Percentiles rank a stretch among this genome's conserved stretches.
phyloP scores from a whole-genome alignment of 2,888 invertebrate species.

The Adelphocoris suturalis region DNA sequence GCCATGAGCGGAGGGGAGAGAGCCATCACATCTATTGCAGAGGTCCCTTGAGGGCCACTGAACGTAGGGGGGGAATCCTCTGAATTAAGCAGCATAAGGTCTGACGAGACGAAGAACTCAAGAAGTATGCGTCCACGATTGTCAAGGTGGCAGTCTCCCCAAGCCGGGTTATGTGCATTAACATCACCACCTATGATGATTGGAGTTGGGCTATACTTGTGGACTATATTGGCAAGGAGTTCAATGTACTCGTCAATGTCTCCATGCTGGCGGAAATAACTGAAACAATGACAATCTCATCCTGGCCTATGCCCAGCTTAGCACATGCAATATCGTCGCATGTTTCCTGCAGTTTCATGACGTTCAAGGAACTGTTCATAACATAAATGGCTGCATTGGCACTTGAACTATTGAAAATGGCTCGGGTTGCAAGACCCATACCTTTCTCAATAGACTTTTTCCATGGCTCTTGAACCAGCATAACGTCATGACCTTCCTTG shows the following conservation, averaged over 20 bases:
- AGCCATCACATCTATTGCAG: slow-evolving; percentile 10
- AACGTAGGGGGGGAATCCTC: slow-evolving; percentile 25
- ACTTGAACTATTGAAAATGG: neutral
- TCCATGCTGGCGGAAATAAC: neutral
- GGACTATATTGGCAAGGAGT: neutral
- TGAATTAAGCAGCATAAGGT: neutral
- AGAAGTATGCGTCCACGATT: neutral
- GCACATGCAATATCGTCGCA: neutral
- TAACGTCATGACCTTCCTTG: too few relatives aligned
- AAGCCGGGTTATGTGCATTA: slow-evolving; percentile 12
- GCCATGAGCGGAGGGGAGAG: neutral
- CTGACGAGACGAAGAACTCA: neutral
- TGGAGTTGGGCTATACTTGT: neutral
- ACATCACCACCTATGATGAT: slow-evolving; percentile 1
- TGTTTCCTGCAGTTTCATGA: slow-evolving; percentile 39
- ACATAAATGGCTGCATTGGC: slow-evolving; percentile 16
- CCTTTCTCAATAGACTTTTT: too few relatives aligned
- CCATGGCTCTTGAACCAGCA: too few relatives aligned
- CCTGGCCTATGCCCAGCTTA: neutral
- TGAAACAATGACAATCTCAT: neutral
- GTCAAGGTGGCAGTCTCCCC: neutral
- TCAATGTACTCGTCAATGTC: neutral
- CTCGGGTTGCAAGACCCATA: slow-evolving; percentile 15
- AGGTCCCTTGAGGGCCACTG: slow-evolving; percentile 8
- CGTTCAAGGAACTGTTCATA: neutral